phyloP scores from a whole-genome alignment of 2,113 vertebrate genomes.

The Chinchilla lanigera region DNA sequence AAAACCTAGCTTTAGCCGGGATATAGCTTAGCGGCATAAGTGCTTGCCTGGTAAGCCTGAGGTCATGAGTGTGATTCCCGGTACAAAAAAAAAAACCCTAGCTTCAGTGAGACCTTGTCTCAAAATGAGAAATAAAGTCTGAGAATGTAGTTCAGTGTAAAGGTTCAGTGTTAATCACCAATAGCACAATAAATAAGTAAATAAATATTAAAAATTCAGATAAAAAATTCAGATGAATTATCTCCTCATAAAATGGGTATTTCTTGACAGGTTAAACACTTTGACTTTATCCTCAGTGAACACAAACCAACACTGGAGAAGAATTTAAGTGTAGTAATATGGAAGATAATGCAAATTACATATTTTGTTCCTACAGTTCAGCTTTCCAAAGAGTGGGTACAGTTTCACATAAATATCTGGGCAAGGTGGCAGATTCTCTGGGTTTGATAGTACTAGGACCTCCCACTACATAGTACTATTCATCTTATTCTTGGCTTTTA shows the following conservation, averaged over 20 bases:
- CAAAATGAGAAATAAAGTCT: background rate
- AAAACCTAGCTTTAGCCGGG: too few species aligned
- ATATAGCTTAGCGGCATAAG: too few species aligned
- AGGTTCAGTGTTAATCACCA: background rate
- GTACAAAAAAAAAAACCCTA: too few species aligned
- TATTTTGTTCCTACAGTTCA: background rate
- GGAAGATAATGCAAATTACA: background rate
- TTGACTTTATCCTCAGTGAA: background rate
- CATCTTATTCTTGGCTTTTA: background rate
- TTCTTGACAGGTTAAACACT: background rate
- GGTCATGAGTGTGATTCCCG: too few species aligned
- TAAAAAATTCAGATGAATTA: background rate
- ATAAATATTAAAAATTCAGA: background rate
- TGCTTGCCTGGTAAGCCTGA: too few species aligned
- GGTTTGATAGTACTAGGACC: background rate
- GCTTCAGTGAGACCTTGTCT: background rate
- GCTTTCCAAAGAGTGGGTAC: background rate
- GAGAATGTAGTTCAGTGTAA: background rate
- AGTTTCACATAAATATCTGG: background rate
- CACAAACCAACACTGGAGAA: background rate
- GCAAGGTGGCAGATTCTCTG: background rate
- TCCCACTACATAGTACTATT: slow-evolving; percentile 11
- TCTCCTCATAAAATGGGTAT: background rate
- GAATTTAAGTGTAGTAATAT: background rate
- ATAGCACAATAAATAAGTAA: background rate